Evolutionary conservation across 2,113 vertebrate genomes (phyloP), one percentile per base, ranked within the genome.

Genomic region (Tenrec ecaudatus): DNA sequence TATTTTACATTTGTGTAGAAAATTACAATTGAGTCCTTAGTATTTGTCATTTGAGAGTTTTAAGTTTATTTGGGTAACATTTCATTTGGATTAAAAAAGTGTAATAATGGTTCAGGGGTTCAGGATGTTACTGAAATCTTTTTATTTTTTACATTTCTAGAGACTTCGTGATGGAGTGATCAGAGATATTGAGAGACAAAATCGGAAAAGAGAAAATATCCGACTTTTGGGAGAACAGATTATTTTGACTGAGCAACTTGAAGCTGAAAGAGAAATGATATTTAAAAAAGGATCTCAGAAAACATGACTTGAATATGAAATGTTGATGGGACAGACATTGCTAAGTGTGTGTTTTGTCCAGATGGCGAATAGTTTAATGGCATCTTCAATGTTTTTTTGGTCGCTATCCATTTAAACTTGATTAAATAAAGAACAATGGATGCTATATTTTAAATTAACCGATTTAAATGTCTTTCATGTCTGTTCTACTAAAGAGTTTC

Each of bases 141-240:
- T 87, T 89, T 77, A 97, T 23, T 92, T 97, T 97, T 53, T 8
- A 53, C 33, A 19, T 62, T 40, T 62, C 22, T 98, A 99, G 99
- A 99, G 98, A 86, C 98, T 99, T 86, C 98, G 96, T 89, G 96
- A 99, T 22, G 99, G 99, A 15, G 99, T 99, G 1, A 14, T 99
- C 90, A 96, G 98, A 95, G 99, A 99, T 92, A 96, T 99, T 86
- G 99, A 99, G 94, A 98, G 98, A 9, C 97, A 99, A 29, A 98
- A 97, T 79, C 98, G 98, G 94, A 99, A 99, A 97, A 98, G 97
- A 81, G 98, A 99, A 95, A 99, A 99, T 57, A 97, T 99, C 96
- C 98, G 98, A 73, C 97, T 98, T 58, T 97, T 99, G 38, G 98
- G 99, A 97, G 98, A 99, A 96, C 99, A 99, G 97, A 98, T 97